These are phyloP conservation scores for Mystacides longicornis DNA, from an alignment of 2,888 invertebrate species.

Conservation along the genomic window DNA sequence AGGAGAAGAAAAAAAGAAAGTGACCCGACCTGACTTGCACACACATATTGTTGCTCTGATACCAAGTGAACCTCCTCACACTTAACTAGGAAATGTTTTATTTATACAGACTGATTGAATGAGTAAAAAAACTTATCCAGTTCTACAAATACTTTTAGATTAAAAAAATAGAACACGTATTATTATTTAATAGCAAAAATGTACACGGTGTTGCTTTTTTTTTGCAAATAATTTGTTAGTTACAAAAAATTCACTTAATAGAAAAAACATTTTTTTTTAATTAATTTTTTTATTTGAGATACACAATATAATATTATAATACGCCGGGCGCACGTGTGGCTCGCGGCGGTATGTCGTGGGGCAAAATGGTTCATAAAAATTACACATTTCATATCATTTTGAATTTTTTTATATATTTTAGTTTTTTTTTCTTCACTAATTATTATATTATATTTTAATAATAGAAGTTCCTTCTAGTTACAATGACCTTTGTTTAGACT, in stretches of 20 bases:
- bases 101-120: slow-evolving; percentile 12
- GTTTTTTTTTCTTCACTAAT: too few species aligned
- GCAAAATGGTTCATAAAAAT: too few species aligned
- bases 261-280: too few species aligned
- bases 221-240: slow-evolving; percentile 24
- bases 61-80: slow-evolving; percentile 19
- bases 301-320: slow-evolving; percentile 20
- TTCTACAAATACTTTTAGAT: slow-evolving; percentile 25
- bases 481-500: too few species aligned
- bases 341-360: slow-evolving; percentile 14
- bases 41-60: too few species aligned
- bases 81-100: slow-evolving; percentile 25
- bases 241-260: slow-evolving; percentile 21
- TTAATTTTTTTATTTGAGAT: slow-evolving; percentile 23
- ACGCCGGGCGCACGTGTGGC: too few species aligned
- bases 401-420: too few species aligned
- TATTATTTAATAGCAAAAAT: slow-evolving; percentile 25
- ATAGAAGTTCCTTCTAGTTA: too few species aligned
- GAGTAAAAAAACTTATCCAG: slow-evolving; percentile 26
- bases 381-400: too few species aligned
- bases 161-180: slow-evolving; percentile 26
- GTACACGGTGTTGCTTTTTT: slow-evolving; percentile 25
- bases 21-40: slow-evolving; percentile 25
- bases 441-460: too few species aligned
- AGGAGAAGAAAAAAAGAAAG: too few species aligned